phyloP scores from a whole-genome alignment of 2,888 invertebrate genomes.

The Yponomeuta plumbellus region DNA sequence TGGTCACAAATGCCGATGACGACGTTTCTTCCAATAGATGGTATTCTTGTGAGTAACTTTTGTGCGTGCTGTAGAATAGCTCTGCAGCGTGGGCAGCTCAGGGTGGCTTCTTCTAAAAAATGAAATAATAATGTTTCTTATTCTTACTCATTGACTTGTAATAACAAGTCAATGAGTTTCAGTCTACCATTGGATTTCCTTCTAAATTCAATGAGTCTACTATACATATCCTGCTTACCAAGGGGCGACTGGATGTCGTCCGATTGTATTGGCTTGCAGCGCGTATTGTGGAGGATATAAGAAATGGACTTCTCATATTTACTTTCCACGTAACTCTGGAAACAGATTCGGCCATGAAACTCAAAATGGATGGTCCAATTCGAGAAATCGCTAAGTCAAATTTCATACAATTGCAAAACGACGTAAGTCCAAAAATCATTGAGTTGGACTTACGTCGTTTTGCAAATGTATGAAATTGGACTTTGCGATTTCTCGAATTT shows the following conservation, averaged over 20 bases:
- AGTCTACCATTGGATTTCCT: too few relatives aligned
- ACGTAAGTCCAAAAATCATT: too few relatives aligned
- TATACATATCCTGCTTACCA: slow-evolving; percentile 30
- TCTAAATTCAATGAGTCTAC: slow-evolving; percentile 15
- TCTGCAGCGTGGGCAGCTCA: slow-evolving; percentile 49
- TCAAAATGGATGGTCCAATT: too few relatives aligned
- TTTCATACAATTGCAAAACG: too few relatives aligned
- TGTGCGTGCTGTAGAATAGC: slow-evolving; percentile 39
- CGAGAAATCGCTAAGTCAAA: too few relatives aligned
- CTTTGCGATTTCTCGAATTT: too few relatives aligned
- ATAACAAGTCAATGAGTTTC: slow-evolving; percentile 16
- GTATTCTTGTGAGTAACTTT: slow-evolving; percentile 33
- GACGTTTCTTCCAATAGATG: slow-evolving; percentile 33
- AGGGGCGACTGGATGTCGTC: slow-evolving; percentile 31
- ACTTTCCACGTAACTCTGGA: background rate
- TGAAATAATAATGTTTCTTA: slow-evolving; percentile 5
- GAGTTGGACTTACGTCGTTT: too few relatives aligned
- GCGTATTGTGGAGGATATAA: slow-evolving; percentile 40
- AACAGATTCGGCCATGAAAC: background rate
- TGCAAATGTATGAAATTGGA: too few relatives aligned
- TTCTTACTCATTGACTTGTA: too few relatives aligned
- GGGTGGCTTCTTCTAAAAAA: slow-evolving; percentile 39
- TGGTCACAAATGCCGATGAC: slow-evolving; percentile 48
- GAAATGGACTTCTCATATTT: slow-evolving; percentile 14
- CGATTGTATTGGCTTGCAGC: slow-evolving; percentile 30